A percentile compares a stretch with the other conserved stretches of the same genome.
These are phyloP conservation scores for Vulpes ferrilata DNA, from an alignment of 2,113 vertebrate species.

Conservation along the genomic window DNA sequence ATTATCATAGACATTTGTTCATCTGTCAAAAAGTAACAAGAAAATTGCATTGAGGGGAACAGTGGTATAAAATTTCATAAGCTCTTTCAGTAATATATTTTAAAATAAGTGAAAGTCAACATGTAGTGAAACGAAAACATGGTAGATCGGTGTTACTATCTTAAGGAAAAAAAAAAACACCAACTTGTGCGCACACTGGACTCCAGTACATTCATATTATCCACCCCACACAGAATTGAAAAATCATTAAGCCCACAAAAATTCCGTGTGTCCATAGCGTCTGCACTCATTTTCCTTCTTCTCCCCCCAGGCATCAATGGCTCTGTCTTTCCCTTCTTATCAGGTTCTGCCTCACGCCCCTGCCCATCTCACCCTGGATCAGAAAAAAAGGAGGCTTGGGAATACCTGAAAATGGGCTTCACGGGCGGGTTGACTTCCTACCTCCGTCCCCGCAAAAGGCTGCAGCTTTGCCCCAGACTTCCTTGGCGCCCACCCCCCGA, in stretches of 20 bases:
- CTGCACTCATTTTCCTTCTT: not conserved
- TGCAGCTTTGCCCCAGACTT: conserved; percentile 64
- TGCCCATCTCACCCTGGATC: not conserved
- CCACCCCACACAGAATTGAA: not conserved
- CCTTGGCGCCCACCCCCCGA: conserved; percentile 7
- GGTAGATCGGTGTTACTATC: not conserved
- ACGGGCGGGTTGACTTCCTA: not conserved
- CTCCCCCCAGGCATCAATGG: not conserved
- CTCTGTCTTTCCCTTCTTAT: not conserved
- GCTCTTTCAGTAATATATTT: not conserved
- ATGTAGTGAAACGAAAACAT: not conserved
- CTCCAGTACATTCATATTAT: not conserved
- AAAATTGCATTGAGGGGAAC: not conserved
- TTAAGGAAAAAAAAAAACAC: not conserved
- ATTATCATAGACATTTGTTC: not conserved
- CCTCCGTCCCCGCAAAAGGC: not conserved
- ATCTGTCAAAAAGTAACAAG: conserved; percentile 1
- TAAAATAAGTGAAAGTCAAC: not conserved
- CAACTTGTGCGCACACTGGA: not conserved
- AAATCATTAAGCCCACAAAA: conserved; percentile 46
- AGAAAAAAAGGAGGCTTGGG: not conserved
- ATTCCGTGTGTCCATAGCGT: not conserved
- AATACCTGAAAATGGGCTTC: not conserved
- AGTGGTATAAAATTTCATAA: not conserved
- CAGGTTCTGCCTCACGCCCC: not conserved